Evolutionary conservation across 2,888 invertebrate species (phyloP).

Genomic region (Meandrusa payeni): DNA sequence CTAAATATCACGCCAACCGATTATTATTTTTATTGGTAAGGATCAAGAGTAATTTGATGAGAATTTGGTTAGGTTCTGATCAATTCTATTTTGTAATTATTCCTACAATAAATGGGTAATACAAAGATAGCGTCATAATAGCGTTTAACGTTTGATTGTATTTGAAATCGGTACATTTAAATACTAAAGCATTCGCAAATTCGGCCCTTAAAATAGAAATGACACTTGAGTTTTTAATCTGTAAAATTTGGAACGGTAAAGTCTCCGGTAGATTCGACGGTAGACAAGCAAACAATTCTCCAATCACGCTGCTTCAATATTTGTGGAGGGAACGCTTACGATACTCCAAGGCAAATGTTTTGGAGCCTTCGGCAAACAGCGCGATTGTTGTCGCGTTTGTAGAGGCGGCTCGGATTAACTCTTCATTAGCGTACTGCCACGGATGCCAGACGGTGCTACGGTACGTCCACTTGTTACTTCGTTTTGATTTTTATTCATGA

Average conservation of each 20-base stretch:
- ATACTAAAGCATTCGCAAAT: too few species aligned
- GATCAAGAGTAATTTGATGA: too few species aligned
- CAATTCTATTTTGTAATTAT: too few species aligned
- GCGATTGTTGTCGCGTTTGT: slow-evolving; percentile 40
- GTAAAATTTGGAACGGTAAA: slow-evolving; percentile 13
- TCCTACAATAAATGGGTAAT: too few species aligned
- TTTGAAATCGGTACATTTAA: too few species aligned
- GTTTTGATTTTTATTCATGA: too few species aligned
- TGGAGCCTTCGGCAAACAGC: slow-evolving; percentile 28
- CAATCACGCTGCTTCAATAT: slow-evolving; percentile 54
- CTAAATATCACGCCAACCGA: too few species aligned
- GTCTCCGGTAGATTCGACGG: slow-evolving; percentile 7
- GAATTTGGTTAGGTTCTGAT: too few species aligned
- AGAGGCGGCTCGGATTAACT: slow-evolving; percentile 39
- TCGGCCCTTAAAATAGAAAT: not conserved
- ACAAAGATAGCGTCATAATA: too few species aligned
- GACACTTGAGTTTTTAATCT: slow-evolving; percentile 17
- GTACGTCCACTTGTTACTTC: not conserved
- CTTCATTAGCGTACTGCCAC: slow-evolving; percentile 29
- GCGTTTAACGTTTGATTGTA: too few species aligned
- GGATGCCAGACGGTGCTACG: not conserved
- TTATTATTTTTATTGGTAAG: too few species aligned
- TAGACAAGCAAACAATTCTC: slow-evolving; percentile 36
- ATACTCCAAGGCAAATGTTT: slow-evolving; percentile 54
- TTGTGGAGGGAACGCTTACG: slow-evolving; percentile 52